These are phyloP conservation scores for Callimorpha dominula DNA, from an alignment of 2,888 invertebrate genomes.

Conservation along the genomic window DNA sequence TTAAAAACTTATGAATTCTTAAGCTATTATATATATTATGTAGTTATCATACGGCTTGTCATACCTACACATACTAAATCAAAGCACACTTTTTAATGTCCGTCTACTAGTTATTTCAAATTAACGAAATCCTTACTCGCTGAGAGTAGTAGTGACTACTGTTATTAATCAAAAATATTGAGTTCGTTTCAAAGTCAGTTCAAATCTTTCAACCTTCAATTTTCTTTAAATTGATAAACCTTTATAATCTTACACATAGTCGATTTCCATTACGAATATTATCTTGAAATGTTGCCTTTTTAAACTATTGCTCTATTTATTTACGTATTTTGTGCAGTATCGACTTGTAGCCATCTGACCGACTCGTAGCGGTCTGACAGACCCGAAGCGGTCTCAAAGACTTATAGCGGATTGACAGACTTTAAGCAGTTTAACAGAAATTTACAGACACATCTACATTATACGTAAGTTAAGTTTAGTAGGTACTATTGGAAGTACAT, in stretches of 20 bases:
- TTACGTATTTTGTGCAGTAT: background rate
- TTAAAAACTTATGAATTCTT: slow-evolving; percentile 10
- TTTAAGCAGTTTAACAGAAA: background rate
- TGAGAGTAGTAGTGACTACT: too few species aligned
- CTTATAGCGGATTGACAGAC: background rate
- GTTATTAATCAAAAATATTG: background rate
- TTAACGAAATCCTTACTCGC: background rate
- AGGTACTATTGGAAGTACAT: slow-evolving; percentile 4
- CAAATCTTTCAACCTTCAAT: too few species aligned
- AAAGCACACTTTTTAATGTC: background rate
- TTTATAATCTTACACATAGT: too few species aligned
- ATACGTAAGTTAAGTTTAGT: background rate
- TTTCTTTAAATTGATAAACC: too few species aligned
- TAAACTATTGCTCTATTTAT: too few species aligned
- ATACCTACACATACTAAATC: background rate
- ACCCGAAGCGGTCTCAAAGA: background rate
- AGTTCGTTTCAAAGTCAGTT: background rate
- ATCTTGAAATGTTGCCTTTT: background rate
- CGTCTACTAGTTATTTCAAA: background rate
- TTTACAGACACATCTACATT: slow-evolving; percentile 6
- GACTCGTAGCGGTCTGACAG: background rate
- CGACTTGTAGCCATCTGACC: background rate
- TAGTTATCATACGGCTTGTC: background rate
- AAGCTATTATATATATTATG: background rate
- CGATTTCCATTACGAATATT: background rate